Evolutionary conservation across 2,888 invertebrate species (phyloP).

Genomic region (Netelia inedita): DNA sequence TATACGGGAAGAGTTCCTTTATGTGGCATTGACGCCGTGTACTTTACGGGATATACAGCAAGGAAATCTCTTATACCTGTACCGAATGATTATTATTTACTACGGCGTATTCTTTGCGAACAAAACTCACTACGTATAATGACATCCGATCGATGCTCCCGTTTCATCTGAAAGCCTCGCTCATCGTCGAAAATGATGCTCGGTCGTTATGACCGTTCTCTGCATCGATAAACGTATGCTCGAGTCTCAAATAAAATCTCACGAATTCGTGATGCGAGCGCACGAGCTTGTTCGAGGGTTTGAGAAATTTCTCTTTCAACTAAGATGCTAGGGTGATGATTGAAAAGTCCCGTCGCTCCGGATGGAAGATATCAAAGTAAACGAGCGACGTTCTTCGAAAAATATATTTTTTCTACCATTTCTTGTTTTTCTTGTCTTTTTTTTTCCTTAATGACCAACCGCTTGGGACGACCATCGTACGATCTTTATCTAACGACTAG

Average conservation of each 20-base stretch:
- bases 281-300: no score
- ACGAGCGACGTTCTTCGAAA: background rate
- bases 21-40: background rate
- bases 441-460: no score
- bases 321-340: slow-evolving; percentile 10
- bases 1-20: background rate
- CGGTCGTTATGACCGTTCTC: background rate
- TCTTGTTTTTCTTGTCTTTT: no score
- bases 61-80: no score
- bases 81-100: no score
- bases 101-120: slow-evolving; percentile 15
- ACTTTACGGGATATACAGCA: slow-evolving; percentile 1
- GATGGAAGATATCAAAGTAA: slow-evolving; percentile 40
- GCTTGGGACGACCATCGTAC: no score
- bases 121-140: slow-evolving; percentile 17
- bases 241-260: slow-evolving; percentile 37
- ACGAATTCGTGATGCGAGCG: no score
- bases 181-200: no score
- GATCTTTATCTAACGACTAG: no score
- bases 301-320: slow-evolving; percentile 22
- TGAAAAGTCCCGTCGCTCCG: slow-evolving; percentile 41
- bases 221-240: background rate
- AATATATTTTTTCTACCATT: no score
- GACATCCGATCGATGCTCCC: slow-evolving; percentile 27
- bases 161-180: background rate